Base-by-base conservation (phyloP, 2,888 invertebrate species). In the Calameuta filiformis region DNA sequence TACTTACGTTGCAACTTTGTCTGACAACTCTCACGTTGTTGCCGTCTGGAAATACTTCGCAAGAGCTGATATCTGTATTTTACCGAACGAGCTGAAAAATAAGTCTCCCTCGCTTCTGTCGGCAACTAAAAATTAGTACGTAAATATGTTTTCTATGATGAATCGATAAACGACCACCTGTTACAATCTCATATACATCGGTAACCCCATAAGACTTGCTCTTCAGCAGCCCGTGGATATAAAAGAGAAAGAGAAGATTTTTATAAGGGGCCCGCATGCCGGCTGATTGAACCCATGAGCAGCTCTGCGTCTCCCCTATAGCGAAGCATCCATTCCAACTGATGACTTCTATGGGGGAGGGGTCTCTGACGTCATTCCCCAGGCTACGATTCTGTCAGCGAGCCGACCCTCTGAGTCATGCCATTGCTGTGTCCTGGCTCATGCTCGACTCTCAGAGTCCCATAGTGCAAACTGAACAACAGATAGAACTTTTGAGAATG, bases 401-500 rank as follows among this genome's bases (percentile, higher is more conserved):
- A 89, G 87, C 89, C 89, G 87, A 90, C 85, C 84, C 85, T 90
- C 90, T 91, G 91, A 91, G 86, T 91, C 91, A 91, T 80, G 82
- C 76, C 81, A 82, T 80, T 79, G 83, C 82, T 81, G 78, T 80
- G 81, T 84, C 84, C 71, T 33, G 71, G 71, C 71, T 33, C 33
- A 31, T 31, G 33, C 71, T 12, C 12, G 71, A 6, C 56, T 56
- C 4, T 23, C 56, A 56, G 56, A 56, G 56, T 56, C 23, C 56
- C 56, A 9, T 56, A 56, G 56, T 56, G 9, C 23, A 23, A 56
- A 56, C 9, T 6, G 56, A 56, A 56, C 23, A 23, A 23, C 40
- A 40, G 40, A 56, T 23, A 56, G 56, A 56, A 23, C 56, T 56
- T 56, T 56, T 56, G 56, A 56, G 23, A 56, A 56, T 40, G 40